Evolutionary conservation across 2,797 vertebrate species (phyloP).

Genomic region (Brachyalestes nurse): DNA sequence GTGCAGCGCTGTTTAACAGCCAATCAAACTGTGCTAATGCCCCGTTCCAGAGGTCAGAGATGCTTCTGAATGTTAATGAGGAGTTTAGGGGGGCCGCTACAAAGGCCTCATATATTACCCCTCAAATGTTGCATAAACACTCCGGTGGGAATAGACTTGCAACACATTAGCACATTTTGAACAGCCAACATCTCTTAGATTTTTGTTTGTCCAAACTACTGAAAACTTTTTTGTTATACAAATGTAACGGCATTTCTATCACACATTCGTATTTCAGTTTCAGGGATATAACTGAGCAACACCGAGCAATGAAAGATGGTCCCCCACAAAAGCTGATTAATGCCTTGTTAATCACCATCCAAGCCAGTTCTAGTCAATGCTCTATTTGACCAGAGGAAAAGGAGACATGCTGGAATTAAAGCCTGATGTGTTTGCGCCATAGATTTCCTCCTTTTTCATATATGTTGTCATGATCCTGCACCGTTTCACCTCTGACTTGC

Average conservation of each 20-base stretch:
- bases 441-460: background rate
- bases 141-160: constrained; percentile 50
- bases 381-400: constrained; percentile 9
- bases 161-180: constrained; percentile 31
- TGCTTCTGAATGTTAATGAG: constrained; percentile 76
- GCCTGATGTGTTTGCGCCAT: background rate
- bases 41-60: constrained; percentile 71
- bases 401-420: background rate
- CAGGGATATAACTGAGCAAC: background rate
- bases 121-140: constrained; percentile 72
- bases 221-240: background rate
- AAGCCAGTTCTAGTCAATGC: background rate
- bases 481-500: no score
- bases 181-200: background rate
- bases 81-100: constrained; percentile 56
- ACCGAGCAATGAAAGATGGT: background rate
- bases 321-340: no score
- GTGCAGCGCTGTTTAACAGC: constrained; percentile 64
- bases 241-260: background rate
- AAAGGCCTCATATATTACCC: constrained; percentile 73
- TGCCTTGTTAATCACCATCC: background rate
- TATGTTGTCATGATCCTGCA: background rate
- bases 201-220: background rate
- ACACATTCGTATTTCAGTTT: background rate
- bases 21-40: constrained; percentile 69